Conservation (phyloP, 2,888 invertebrate species). For the Zhuqinia jingwanae region DNA sequence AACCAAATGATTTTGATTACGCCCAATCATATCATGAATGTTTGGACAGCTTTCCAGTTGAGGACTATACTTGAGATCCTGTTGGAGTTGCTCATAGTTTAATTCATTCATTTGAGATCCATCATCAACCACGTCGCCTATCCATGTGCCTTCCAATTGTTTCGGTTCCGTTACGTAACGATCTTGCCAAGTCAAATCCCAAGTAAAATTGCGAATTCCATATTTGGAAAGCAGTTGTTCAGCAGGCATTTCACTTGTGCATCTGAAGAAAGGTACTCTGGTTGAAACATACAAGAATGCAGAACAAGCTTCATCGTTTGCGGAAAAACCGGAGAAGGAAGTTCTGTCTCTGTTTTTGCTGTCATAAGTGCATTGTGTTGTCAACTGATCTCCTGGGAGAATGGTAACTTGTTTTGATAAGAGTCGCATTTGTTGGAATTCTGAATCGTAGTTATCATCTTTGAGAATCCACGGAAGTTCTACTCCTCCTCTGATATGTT, state of each 20-base stretch:
- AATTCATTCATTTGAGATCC: not conserved
- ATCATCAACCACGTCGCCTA: constrained; percentile 58
- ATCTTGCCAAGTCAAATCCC: constrained; percentile 60
- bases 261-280: constrained; percentile 56
- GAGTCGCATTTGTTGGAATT: constrained; percentile 66
- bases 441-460: constrained; percentile 69
- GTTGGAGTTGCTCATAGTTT: constrained; percentile 18
- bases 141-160: constrained; percentile 47
- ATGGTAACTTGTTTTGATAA: constrained; percentile 33
- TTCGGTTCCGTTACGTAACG: constrained; percentile 58
- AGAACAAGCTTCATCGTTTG: constrained; percentile 64
- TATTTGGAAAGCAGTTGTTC: constrained; percentile 23
- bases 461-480: constrained; percentile 63
- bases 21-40: constrained; percentile 46
- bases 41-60: constrained; percentile 55
- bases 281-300: constrained; percentile 55
- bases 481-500: constrained; percentile 48
- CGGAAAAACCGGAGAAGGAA: constrained; percentile 63
- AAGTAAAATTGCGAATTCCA: constrained; percentile 55
- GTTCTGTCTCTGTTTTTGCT: constrained; percentile 53
- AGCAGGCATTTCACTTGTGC: constrained; percentile 55
- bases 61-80: constrained; percentile 20
- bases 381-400: constrained; percentile 66
- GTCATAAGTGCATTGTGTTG: constrained; percentile 58
- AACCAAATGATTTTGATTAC: constrained; percentile 29